Conservation (phyloP, 2,797 vertebrate species). For the Glossophaga mutica region DNA sequence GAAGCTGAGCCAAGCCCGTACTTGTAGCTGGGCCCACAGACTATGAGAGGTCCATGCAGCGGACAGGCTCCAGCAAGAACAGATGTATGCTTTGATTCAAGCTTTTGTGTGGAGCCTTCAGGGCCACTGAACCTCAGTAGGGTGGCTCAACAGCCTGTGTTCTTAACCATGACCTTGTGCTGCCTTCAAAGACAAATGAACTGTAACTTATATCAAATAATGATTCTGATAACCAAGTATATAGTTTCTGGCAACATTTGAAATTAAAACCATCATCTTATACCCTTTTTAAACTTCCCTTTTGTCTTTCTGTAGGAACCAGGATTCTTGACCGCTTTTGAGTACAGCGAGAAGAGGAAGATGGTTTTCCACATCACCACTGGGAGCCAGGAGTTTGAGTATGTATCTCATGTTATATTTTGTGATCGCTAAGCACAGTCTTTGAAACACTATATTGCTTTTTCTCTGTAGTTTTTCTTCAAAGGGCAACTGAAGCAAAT, state of each 20-base stretch:
- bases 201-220: background rate
- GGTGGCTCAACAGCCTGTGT: background rate
- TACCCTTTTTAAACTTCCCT: background rate
- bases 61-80: background rate
- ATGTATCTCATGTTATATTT: conserved; percentile 68
- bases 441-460: conserved; percentile 41
- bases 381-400: conserved; percentile 99
- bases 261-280: conserved; percentile 25
- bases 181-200: conserved; percentile 22
- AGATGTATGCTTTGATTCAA: background rate
- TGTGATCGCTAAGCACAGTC: conserved; percentile 19
- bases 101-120: background rate
- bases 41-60: background rate
- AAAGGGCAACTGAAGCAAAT: background rate
- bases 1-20: background rate
- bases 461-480: background rate
- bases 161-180: background rate
- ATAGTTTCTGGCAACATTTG: conserved; percentile 1
- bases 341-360: conserved; percentile 94
- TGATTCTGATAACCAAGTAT: background rate
- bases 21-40: background rate
- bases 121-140: background rate
- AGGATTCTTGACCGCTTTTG: conserved; percentile 96
- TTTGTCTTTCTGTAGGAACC: conserved; percentile 84
- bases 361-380: conserved; percentile 96